Evolutionary conservation across 37 sponge, comb jelly and placozoan species (phyloP), one percentile per base, ranked within the genome.

Genomic region (Bolinopsis microptera): DNA sequence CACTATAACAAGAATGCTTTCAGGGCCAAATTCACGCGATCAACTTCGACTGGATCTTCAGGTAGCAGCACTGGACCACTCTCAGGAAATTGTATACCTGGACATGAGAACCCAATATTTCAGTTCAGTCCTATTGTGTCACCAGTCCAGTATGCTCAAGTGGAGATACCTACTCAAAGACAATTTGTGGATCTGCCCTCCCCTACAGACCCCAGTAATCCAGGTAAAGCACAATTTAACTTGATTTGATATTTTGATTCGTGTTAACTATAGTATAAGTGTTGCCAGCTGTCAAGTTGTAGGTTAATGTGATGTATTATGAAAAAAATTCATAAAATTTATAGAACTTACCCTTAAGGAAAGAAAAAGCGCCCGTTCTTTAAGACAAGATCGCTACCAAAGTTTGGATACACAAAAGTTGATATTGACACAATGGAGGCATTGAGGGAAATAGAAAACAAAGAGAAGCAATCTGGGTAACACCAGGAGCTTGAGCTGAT

Each of bases 341-440:
- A 5, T 48, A 48, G 9, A 48, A 48, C 61, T 48, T 48, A 48
- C 5, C 13, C 5, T 48, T 48, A 5, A 48, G 61, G 61, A 48
- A 48, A 48, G 61, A 48, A 48, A 48, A 48, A 48, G 61, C 61
- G 61, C 13, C 61, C 61, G 13, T 48, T 48, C 13, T 48, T 48
- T 5, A 48, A 48, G 61, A 18, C 61, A 48, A 48, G 13, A 48
- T 48, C 61, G 13, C 61, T 48, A 48, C 61, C 61, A 72, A 72
- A 28, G 26, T 72, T 72, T 72, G 75, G 75, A 72, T 72, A 72
- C 75, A 72, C 75, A 24, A 72, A n/a, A 72, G 31, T 72, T n/a
- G 75, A 72, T 21, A 72, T 72, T 28, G 75, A 72, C 5, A 72
- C 75, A 72, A 72, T 72, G 75, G 75, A n/a, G 75, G 75, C 31